These are phyloP conservation scores for Drosophila hamatofila DNA, from an alignment of 2,888 invertebrate species.

Conservation along the genomic window DNA sequence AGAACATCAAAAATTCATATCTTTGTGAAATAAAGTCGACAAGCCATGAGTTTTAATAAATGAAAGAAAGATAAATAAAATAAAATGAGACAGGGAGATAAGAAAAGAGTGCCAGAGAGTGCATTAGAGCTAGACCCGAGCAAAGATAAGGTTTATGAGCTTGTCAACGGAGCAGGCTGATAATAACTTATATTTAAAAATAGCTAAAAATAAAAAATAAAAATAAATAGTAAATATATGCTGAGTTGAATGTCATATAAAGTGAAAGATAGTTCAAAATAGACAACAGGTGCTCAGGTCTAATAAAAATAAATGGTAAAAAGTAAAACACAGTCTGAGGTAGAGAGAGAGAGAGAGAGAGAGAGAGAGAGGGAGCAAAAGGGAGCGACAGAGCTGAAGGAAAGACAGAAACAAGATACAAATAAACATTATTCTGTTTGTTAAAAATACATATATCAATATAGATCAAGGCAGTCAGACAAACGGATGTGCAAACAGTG, in stretches of 20 bases:
- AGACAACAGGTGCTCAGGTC: background rate
- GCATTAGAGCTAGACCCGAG: background rate
- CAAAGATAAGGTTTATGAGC: background rate
- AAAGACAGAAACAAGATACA: background rate
- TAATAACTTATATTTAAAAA: background rate
- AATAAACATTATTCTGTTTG: background rate
- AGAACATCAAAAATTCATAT: background rate
- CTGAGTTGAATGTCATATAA: background rate
- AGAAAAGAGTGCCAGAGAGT: slow-evolving; percentile 1
- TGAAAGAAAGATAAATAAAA: slow-evolving; percentile 1
- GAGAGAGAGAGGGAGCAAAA: no score
- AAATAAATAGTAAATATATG: background rate
- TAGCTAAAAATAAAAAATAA: background rate
- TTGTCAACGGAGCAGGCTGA: background rate
- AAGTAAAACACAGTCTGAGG: no score
- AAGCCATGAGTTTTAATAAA: no score
- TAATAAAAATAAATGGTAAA: no score
- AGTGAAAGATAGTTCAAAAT: background rate
- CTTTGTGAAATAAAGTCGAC: background rate
- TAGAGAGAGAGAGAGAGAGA: no score
- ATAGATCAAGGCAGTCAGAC: background rate
- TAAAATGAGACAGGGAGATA: background rate
- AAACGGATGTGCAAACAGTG: background rate
- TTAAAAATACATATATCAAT: background rate
- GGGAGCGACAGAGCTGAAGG: no score